A percentile compares a stretch with the other conserved stretches of the same genome.
Evolutionary conservation across 2,113 vertebrate genomes (phyloP).

Genomic region (Hystrix cristata): DNA sequence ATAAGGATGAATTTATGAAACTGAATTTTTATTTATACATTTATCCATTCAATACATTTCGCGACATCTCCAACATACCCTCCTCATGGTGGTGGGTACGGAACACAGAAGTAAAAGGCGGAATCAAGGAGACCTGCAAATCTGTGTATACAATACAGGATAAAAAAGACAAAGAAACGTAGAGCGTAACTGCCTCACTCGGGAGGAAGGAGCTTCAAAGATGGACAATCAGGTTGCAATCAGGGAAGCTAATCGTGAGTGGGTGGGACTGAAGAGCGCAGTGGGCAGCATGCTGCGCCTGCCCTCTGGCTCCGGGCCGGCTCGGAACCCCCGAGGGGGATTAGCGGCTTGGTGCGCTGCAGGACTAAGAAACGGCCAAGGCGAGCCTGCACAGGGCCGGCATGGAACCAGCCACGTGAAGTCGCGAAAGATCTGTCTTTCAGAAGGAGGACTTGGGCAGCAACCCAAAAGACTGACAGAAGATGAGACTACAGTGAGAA

Average conservation of each 20-base stretch:
- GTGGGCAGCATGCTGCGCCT: not conserved
- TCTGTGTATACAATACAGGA: not conserved
- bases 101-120: not conserved
- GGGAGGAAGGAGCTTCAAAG: no score
- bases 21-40: not conserved
- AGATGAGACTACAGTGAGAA: not conserved
- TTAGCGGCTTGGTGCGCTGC: accelerated
- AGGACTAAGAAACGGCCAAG: not conserved
- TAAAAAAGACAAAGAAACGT: not conserved
- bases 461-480: not conserved
- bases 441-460: not conserved
- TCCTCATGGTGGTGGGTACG: not conserved
- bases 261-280: accelerated
- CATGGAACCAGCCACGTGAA: not conserved
- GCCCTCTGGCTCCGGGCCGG: not conserved
- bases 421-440: not conserved
- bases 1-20: not conserved
- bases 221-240: not conserved
- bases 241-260: not conserved
- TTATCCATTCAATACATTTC: not conserved
- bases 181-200: not conserved
- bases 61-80: not conserved
- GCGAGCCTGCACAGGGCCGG: not conserved
- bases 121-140: not conserved
- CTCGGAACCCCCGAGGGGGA: not conserved